Conservation (phyloP, 2,113 vertebrate species). For the Nestor notabilis region DNA sequence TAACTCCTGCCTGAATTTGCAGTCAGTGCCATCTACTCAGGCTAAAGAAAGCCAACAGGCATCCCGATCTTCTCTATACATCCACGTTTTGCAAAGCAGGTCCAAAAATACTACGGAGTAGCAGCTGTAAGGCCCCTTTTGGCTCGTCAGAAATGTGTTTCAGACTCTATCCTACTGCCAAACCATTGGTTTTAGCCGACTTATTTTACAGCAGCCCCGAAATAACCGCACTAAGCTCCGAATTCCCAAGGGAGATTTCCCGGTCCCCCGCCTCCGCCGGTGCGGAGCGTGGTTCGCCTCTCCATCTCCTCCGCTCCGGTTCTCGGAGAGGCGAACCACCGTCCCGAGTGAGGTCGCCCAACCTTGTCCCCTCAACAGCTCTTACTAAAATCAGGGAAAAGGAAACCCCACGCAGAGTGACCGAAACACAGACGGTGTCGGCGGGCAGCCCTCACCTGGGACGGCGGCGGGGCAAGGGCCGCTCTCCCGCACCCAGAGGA, state of each 20-base stretch:
- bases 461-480: neutral
- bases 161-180: neutral
- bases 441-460: neutral
- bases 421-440: neutral
- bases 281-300: neutral
- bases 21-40: fast-evolving
- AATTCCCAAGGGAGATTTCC: neutral
- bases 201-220: fast-evolving
- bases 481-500: neutral
- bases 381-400: neutral
- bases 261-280: neutral
- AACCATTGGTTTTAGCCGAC: neutral
- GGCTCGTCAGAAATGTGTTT: fast-evolving
- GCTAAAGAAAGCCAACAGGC: neutral
- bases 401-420: fast-evolving
- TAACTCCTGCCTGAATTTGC: neutral
- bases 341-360: neutral
- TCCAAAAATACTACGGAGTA: neutral
- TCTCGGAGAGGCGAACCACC: neutral
- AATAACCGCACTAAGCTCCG: neutral
- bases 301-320: neutral
- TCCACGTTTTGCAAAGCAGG: neutral
- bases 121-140: neutral
- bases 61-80: neutral
- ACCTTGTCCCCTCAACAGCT: neutral